Conservation (phyloP, 2,113 vertebrate genomes). For the Glaucomys volans region DNA sequence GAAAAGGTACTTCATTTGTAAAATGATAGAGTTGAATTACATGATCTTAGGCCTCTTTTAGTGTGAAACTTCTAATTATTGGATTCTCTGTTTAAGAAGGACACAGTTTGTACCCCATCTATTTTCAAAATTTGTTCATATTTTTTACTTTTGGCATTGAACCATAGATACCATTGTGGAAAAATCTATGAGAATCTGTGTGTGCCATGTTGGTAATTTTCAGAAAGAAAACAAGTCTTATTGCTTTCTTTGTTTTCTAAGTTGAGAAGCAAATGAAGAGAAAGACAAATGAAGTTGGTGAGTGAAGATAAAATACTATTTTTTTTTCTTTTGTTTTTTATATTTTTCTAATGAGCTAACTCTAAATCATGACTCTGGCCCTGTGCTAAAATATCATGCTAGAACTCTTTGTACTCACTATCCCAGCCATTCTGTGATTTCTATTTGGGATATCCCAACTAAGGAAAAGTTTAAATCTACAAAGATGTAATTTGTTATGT, state of each 20-base stretch:
- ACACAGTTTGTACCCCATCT: not conserved
- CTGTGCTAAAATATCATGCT: not conserved
- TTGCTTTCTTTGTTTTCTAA: not conserved
- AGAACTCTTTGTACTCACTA: not conserved
- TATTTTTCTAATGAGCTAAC: not conserved
- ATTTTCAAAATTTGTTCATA: not conserved
- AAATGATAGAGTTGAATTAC: not conserved
- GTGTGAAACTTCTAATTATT: not conserved
- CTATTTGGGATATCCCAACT: not conserved
- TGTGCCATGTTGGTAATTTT: not conserved
- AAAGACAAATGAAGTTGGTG: not conserved
- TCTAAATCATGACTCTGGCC: not conserved
- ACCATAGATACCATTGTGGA: not conserved
- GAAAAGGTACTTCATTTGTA: not conserved
- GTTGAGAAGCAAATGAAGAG: constrained; percentile 18
- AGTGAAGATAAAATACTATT: not conserved
- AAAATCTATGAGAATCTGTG: not conserved
- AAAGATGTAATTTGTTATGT: not conserved
- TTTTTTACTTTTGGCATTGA: not conserved
- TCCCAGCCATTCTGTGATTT: not conserved
- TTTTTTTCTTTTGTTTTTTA: not conserved
- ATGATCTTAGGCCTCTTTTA: not conserved
- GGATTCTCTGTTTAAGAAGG: not conserved
- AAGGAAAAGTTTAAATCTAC: not conserved
- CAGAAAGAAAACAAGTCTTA: not conserved